phyloP scores from a whole-genome alignment of 2,113 vertebrate species.

The Zosterops borbonicus region DNA sequence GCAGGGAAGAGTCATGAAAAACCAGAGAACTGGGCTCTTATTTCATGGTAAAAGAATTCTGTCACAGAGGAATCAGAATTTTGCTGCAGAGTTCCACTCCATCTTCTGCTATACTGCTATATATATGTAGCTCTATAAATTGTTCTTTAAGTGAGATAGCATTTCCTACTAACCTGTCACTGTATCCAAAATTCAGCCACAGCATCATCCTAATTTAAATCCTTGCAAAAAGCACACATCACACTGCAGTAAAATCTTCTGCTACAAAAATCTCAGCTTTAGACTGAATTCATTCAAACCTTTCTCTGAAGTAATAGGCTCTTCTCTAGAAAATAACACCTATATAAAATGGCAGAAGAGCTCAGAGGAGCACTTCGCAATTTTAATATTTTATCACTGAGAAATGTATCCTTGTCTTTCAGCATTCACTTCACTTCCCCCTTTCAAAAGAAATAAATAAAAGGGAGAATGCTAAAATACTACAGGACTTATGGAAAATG shows the following conservation, averaged over 20 bases:
- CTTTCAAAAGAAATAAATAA: not conserved
- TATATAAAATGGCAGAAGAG: not conserved
- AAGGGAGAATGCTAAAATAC: not conserved
- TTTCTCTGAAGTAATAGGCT: not conserved
- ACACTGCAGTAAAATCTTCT: not conserved
- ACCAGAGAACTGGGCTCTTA: not conserved
- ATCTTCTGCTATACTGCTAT: not conserved
- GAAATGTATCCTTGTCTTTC: not conserved
- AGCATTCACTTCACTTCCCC: not conserved
- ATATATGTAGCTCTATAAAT: not conserved
- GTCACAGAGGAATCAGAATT: not conserved
- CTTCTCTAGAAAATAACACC: not conserved
- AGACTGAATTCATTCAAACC: not conserved
- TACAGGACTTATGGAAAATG: not conserved
- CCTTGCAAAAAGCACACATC: not conserved
- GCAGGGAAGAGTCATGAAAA: not conserved
- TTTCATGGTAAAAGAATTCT: not conserved
- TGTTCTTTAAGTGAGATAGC: not conserved
- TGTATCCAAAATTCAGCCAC: not conserved
- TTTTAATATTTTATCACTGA: conserved; percentile 43
- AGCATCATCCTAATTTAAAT: not conserved
- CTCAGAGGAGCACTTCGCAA: not conserved
- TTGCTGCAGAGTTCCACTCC: not conserved
- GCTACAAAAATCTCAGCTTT: not conserved
- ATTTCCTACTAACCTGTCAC: not conserved